Evolutionary conservation across 1,140 invertebrate genomes (phyloP).

Genomic region (Caligus rogercresseyi): DNA sequence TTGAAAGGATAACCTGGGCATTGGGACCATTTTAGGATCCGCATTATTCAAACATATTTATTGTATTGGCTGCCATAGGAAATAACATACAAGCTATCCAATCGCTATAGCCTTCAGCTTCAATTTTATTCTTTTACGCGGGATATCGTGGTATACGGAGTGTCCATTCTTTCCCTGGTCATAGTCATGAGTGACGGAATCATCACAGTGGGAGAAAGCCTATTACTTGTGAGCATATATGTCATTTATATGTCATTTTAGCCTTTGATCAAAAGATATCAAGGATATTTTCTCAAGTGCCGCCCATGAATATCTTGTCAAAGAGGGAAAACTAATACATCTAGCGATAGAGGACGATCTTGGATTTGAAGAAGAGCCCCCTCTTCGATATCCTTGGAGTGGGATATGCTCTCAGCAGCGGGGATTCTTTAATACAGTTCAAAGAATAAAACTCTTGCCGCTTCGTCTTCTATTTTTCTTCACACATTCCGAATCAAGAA

Average conservation of each 20-base stretch:
- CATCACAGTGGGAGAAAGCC: neutral
- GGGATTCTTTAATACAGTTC: no score
- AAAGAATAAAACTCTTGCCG: neutral
- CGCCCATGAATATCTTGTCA: neutral
- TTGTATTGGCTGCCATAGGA: neutral
- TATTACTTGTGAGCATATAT: neutral
- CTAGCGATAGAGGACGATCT: no score
- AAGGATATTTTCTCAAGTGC: neutral
- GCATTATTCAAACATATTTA: neutral
- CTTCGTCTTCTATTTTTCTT: neutral
- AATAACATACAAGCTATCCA: neutral
- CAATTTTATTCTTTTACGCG: neutral
- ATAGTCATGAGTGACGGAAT: neutral
- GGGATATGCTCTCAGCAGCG: no score
- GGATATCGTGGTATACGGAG: neutral
- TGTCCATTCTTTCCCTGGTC: neutral
- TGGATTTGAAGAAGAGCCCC: no score
- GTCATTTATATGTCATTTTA: neutral
- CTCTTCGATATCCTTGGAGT: no score
- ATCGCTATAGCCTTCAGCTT: neutral
- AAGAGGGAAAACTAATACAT: no score
- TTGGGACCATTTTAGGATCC: neutral
- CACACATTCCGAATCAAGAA: neutral
- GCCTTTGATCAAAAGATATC: neutral
- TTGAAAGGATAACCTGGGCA: neutral